Percentiles rank a stretch among this genome's conserved stretches.
Evolutionary conservation across 2,888 invertebrate species (phyloP).

Genomic region (Fissipunctia ypsillon): DNA sequence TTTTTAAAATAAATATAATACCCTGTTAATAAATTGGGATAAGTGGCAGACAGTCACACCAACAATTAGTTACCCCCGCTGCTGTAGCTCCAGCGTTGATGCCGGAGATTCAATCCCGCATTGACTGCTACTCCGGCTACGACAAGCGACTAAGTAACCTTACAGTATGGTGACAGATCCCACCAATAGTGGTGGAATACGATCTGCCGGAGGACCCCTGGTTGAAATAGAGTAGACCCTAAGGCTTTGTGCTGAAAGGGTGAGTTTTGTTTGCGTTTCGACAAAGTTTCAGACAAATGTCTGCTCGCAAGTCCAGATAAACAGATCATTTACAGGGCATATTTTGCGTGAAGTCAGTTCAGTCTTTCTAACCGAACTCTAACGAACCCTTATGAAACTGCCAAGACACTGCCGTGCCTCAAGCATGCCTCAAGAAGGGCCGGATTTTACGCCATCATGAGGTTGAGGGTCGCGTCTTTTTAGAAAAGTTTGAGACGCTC

Average conservation of each 20-base stretch:
- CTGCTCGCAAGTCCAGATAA: too few species aligned
- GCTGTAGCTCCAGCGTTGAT: not conserved
- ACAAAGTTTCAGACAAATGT: not conserved
- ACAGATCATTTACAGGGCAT: not conserved
- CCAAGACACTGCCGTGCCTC: too few species aligned
- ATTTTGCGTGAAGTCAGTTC: not conserved
- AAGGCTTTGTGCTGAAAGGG: not conserved
- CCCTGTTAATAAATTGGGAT: too few species aligned
- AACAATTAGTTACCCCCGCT: not conserved
- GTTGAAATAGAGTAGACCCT: not conserved
- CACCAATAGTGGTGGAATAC: not conserved
- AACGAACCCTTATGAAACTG: too few species aligned
- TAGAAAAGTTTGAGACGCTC: too few species aligned
- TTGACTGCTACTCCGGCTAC: not conserved
- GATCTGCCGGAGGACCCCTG: not conserved
- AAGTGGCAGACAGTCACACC: too few species aligned
- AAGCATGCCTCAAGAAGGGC: too few species aligned
- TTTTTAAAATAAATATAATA: too few species aligned
- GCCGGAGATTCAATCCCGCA: not conserved
- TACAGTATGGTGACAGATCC: not conserved
- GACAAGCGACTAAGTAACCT: too few species aligned
- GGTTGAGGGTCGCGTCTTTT: too few species aligned
- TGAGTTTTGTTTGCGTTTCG: not conserved
- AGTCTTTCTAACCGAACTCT: not conserved
- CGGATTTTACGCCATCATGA: too few species aligned